Evolutionary conservation across 2,797 vertebrate species (phyloP), one percentile per base, ranked within the genome.

Genomic region (Sebastolobus altivelis): DNA sequence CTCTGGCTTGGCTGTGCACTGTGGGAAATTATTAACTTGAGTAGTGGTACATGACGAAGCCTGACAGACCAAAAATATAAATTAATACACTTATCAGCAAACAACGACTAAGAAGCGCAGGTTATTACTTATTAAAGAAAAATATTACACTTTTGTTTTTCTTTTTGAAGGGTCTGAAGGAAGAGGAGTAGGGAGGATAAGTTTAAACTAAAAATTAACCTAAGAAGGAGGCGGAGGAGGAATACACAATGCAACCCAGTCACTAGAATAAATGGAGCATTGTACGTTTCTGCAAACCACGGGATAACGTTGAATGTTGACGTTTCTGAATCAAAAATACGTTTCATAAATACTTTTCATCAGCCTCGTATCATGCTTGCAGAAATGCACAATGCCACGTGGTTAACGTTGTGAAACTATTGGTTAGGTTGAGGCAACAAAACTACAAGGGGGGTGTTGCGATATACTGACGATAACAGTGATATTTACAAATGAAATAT

Each of bases 191-290:
- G 46, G 52, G 71, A 84, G 84, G 65, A 59, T 35, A 73, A 81
- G 60, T 88, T 88, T 84, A 92, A 91, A 92, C 87, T 88, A 91
- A 93, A 94, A 87, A 91, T 86, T 22, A 79, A 85, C 71, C 84
- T 67, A 61, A 83, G 72, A 65, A 71, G 54, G 73, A 79, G 80
- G 56, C 4, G 22, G 67, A 80, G 67, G 75, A 88, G 77, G 84
- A 90, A 88, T 83, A 91, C 91, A 90, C 82, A 31, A 20, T 10
- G 9, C 58, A 33, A 60, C 29, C 29, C 29, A 1, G 29, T 20
- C 29, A 9, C 16, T 4, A 22, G n/a, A 55, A 55, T 22, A 55
- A 11, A 2, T 38, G 37, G 25, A 25, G 25, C n/a, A 11, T 55
- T 25, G 22, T 55, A 31, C 16, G 8, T 59, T 29, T 59, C 56